Base-by-base conservation (phyloP, 1,140 invertebrate genomes). In the Papilio polyxenes region DNA sequence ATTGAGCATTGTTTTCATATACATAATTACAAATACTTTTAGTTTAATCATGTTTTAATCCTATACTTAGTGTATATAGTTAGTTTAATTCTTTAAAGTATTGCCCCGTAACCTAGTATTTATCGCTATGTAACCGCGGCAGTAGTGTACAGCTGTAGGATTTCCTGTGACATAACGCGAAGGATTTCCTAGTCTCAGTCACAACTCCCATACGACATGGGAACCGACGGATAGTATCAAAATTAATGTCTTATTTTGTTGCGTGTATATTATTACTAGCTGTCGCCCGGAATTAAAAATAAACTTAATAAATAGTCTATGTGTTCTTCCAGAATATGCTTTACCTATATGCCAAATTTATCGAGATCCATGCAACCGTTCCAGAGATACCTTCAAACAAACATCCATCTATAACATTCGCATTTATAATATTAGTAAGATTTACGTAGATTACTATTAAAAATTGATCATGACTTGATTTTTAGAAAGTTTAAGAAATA, bases 91-190 rank as follows among this genome's bases (percentile, higher is more conserved):
- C 17, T 17, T 49, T 20, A 44, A 44, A 49, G 40, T 75, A 9
- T 44, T 49, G 49, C 75, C 51, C 75, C 40, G 44, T 51, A 77
- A 53, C 48, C 75, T 77, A 77, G 49, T 77, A 77, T 77, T 77
- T 77, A 51, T 51, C n/a, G 20, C 15, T 44, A n/a, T 53, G n/a
- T 75, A 75, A 75, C 48, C 20, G 5, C 74, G 74, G 74, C n/a
- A 48, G 44, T 40, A 75, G 48, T 23, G 48, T 23, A 20, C 49
- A 75, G 75, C n/a, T 49, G 75, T 31, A 53, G 49, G 75, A 77
- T 37, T 37, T 77, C 75, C 75, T 77, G 10, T 77, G 75, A 49
- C 13, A 53, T 53, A 77, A 77, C 49, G 11, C 44, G 53, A 11
- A 77, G 75, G 75, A 77, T 77, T 77, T 77, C 75, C 75, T 77